Percentiles rank a stretch among this genome's conserved stretches.
Evolutionary conservation across 2,888 invertebrate genomes (phyloP).

Genomic region (Euclidia mi): DNA sequence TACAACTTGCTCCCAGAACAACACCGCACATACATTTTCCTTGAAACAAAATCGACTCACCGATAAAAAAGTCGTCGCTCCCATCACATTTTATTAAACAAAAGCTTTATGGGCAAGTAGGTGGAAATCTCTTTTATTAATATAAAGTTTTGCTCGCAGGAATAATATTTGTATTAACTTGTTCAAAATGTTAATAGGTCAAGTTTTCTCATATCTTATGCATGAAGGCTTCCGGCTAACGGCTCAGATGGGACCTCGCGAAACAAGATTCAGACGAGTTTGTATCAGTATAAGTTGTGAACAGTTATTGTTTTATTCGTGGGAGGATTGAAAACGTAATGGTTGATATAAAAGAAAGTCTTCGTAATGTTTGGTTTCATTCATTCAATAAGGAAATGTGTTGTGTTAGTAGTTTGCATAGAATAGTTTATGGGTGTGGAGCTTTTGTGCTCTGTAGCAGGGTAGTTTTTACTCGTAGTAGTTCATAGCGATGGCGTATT

Average conservation of each 20-base stretch:
- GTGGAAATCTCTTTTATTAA: conserved; percentile 32
- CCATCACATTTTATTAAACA: conserved; percentile 13
- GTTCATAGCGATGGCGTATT: too few relatives aligned
- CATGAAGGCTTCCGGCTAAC: conserved; percentile 61
- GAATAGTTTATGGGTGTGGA: too few relatives aligned
- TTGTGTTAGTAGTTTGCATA: too few relatives aligned
- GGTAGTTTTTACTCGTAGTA: too few relatives aligned
- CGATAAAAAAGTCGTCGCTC: neutral
- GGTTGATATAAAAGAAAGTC: neutral
- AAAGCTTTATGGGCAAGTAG: conserved; percentile 16
- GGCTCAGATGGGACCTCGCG: conserved; percentile 56
- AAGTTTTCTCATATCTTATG: conserved; percentile 69
- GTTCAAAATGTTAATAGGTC: conserved; percentile 53
- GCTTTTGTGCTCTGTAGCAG: too few relatives aligned
- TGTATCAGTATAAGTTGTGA: conserved; percentile 4
- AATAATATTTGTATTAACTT: conserved; percentile 46
- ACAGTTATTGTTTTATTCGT: neutral
- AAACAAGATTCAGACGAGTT: conserved; percentile 25
- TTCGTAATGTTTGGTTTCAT: too few relatives aligned
- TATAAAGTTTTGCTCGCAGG: conserved; percentile 27
- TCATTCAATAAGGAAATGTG: too few relatives aligned
- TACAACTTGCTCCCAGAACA: neutral
- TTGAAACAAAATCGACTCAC: neutral
- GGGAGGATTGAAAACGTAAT: neutral
- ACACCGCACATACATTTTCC: neutral